Evolutionary conservation across 2,888 invertebrate genomes (phyloP).

Genomic region (Drosophila imparisetae): DNA sequence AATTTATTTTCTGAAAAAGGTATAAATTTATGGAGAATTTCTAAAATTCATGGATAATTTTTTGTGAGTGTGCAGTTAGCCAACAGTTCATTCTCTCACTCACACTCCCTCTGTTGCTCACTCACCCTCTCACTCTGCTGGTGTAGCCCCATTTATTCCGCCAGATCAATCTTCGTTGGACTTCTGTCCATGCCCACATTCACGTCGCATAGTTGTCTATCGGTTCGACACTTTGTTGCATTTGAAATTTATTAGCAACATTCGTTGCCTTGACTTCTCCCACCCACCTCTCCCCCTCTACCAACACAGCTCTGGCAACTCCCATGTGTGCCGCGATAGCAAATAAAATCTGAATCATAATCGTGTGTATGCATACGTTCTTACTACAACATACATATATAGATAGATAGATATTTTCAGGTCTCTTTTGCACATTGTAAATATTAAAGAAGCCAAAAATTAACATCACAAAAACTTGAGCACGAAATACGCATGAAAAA

Average conservation of each 20-base stretch:
- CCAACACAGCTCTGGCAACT: background rate
- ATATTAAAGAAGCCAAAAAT: conserved; percentile 35
- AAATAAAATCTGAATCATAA: conserved; percentile 35
- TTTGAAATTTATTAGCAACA: conserved; percentile 76
- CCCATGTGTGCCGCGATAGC: conserved; percentile 43
- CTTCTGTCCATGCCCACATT: conserved; percentile 51
- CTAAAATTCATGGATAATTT: background rate
- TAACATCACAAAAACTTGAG: conserved; percentile 28
- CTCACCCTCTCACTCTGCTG: background rate
- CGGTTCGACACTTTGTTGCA: conserved; percentile 78
- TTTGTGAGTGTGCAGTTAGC: conserved; percentile 35
- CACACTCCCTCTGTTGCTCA: background rate
- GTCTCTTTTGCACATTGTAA: conserved; percentile 59
- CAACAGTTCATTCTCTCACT: conserved; percentile 29
- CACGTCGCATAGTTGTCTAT: conserved; percentile 63
- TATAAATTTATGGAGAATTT: background rate
- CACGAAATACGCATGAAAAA: conserved; percentile 49
- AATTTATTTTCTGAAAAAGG: background rate
- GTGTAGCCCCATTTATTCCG: conserved; percentile 74
- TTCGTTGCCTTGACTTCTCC: conserved; percentile 36
- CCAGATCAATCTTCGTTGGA: conserved; percentile 80
- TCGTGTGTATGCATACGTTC: conserved; percentile 14
- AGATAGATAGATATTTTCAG: background rate
- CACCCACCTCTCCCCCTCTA: background rate
- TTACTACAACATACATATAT: conserved; percentile 2